Conservation (phyloP, 2,797 vertebrate species). For the Lutra lutra region DNA sequence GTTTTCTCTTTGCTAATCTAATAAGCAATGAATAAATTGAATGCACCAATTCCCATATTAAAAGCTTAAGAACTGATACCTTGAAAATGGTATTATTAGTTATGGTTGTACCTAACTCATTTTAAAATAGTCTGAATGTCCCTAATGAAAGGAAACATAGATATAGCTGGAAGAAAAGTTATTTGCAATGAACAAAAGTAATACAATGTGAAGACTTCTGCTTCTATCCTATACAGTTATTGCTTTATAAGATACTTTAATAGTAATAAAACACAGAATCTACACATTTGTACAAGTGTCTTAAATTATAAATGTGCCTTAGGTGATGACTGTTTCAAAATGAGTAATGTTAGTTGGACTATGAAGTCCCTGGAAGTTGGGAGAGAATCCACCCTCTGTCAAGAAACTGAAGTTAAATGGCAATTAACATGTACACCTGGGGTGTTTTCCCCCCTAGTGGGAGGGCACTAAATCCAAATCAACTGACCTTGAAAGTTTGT, state of each 20-base stretch:
- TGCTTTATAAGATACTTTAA: not conserved
- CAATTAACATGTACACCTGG: not conserved
- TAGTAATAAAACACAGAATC: constrained; percentile 37
- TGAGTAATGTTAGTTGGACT: constrained; percentile 35
- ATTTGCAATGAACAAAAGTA: constrained; percentile 32
- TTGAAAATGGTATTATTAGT: not conserved
- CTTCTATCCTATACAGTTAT: not conserved
- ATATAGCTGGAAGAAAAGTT: not conserved
- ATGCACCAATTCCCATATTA: not conserved
- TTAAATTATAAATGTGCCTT: constrained; percentile 37
- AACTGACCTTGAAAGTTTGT: constrained; percentile 1
- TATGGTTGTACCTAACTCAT: not conserved
- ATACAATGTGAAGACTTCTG: not conserved
- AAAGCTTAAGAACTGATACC: constrained; percentile 1
- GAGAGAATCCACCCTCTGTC: not conserved
- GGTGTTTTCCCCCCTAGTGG: not conserved
- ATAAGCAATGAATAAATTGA: not conserved
- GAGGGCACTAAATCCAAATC: not conserved
- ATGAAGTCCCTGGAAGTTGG: not conserved
- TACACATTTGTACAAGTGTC: constrained; percentile 4
- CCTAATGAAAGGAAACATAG: not conserved
- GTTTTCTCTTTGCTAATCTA: not conserved
- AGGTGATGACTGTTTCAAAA: constrained; percentile 35
- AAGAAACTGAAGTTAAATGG: constrained; percentile 47
- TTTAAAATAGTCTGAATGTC: constrained; percentile 5